Evolutionary conservation across 1,140 invertebrate genomes (phyloP).

Genomic region (Yoshiicerus persimilis): DNA sequence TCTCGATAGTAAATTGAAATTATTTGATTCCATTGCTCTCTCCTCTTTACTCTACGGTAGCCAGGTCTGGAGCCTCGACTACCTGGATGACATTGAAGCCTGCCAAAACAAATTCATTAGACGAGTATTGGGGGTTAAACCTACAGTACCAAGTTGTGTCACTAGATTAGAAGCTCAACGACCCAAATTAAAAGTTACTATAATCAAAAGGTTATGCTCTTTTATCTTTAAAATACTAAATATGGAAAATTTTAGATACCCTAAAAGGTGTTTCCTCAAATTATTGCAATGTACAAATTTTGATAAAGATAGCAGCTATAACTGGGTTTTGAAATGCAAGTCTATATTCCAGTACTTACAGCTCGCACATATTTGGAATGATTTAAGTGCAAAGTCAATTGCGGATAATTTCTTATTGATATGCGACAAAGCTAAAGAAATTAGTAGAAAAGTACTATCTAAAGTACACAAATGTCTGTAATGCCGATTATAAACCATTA

Average conservation of each 20-base stretch:
- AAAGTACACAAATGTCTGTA: neutral
- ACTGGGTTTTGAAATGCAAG: neutral
- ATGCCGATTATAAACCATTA: neutral
- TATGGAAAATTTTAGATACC: neutral
- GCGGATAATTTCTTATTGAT: neutral
- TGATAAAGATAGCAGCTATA: neutral
- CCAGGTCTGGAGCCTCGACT: neutral
- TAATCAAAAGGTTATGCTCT: neutral
- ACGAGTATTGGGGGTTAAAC: neutral
- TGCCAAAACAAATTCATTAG: neutral
- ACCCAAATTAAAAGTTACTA: neutral
- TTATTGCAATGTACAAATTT: neutral
- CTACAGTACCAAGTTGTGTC: neutral
- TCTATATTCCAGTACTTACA: neutral
- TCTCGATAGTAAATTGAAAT: neutral
- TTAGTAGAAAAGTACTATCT: neutral
- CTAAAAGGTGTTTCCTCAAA: neutral
- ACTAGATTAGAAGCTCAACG: neutral
- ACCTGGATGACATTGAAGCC: neutral
- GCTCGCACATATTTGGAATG: neutral
- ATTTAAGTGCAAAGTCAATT: neutral
- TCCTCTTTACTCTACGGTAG: neutral
- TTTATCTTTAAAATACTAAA: neutral
- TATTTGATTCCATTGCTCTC: neutral
- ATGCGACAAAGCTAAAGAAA: neutral